Conservation (phyloP, 92 coral and sea anemone genomes). For the Parazoanthus darwini region DNA sequence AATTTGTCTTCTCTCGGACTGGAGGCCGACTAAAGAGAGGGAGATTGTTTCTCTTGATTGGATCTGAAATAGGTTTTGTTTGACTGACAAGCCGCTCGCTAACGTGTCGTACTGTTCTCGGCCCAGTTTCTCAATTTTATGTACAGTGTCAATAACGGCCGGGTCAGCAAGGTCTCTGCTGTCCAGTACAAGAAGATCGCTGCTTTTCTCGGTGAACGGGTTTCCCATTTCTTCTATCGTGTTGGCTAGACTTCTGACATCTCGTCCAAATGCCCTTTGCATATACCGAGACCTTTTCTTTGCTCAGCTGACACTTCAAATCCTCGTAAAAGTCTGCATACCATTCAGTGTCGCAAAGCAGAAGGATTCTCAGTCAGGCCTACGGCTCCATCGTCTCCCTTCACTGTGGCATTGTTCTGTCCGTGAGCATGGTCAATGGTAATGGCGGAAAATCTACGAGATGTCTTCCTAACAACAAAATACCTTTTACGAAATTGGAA, state of each 20-base stretch:
- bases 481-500: constrained; percentile 23
- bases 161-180: constrained; percentile 42
- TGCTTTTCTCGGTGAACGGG: constrained; percentile 54
- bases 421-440: constrained; percentile 48
- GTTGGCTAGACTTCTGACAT: constrained; percentile 31
- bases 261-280: constrained; percentile 48
- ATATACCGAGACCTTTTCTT: constrained; percentile 2
- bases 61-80: constrained; percentile 40
- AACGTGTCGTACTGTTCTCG: constrained; percentile 32
- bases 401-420: constrained; percentile 23
- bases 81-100: constrained; percentile 40
- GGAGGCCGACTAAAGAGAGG: constrained; percentile 35
- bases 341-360: constrained; percentile 54
- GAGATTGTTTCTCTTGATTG: constrained; percentile 47
- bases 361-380: constrained; percentile 52
- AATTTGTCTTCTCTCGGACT: constrained; percentile 44
- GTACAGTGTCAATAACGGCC: constrained; percentile 10
- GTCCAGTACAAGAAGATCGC: constrained; percentile 32
- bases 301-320: constrained; percentile 29
- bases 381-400: constrained; percentile 48
- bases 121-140: constrained; percentile 40
- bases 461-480: no score
- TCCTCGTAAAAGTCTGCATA: constrained; percentile 30
- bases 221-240: constrained; percentile 60
- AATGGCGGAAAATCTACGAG: no score